Conservation (phyloP, 2,113 vertebrate genomes). For the Neodon shergylaensis region DNA sequence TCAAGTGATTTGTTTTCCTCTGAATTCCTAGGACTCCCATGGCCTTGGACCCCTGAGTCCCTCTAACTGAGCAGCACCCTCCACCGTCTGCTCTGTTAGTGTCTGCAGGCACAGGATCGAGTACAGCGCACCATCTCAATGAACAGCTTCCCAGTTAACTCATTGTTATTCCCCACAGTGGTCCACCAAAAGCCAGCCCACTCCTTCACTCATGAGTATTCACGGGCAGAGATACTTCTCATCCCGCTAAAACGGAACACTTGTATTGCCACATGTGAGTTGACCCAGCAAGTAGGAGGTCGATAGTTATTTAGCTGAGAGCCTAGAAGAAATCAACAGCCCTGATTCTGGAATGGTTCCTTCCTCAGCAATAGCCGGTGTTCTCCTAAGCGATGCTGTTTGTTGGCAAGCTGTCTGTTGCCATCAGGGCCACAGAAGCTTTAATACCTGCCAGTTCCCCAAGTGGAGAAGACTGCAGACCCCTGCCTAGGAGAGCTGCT, state of each 20-base stretch:
- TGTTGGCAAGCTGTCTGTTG: background rate
- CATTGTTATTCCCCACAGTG: background rate
- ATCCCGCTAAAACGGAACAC: background rate
- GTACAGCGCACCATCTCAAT: background rate
- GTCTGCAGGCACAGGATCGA: background rate
- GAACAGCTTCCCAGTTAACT: constrained; percentile 24
- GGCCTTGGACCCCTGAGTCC: background rate
- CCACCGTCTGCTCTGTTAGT: background rate
- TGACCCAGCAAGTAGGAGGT: background rate
- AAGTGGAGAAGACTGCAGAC: background rate
- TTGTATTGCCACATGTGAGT: background rate
- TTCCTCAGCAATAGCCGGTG: background rate
- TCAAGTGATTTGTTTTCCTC: constrained; percentile 7
- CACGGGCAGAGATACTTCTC: background rate
- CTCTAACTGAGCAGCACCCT: background rate
- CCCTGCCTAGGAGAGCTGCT: background rate
- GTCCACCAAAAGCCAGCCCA: background rate
- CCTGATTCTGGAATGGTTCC: background rate
- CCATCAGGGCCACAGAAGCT: background rate
- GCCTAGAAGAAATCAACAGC: background rate
- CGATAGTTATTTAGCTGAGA: constrained; percentile 21
- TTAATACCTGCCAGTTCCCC: background rate
- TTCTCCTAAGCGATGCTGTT: background rate
- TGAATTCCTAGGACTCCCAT: background rate
- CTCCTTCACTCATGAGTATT: background rate